Conservation (phyloP, 2,797 vertebrate species). For the Cheirogaleus major region DNA sequence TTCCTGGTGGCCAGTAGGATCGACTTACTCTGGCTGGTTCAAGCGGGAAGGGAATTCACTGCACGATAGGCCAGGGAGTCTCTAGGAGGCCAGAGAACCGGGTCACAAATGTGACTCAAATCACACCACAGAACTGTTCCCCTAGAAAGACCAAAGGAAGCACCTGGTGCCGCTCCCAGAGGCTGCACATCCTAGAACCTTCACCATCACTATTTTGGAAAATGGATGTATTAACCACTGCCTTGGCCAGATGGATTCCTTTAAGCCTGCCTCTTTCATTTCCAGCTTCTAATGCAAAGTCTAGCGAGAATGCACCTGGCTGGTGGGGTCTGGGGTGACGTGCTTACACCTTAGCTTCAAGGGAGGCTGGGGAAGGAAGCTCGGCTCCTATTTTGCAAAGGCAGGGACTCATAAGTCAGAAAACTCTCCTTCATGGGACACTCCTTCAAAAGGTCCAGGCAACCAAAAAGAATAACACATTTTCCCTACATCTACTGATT, state of each 20-base stretch:
- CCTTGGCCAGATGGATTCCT: neutral
- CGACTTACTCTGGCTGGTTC: neutral
- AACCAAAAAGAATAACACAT: neutral
- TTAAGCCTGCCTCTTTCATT: neutral
- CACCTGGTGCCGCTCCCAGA: neutral
- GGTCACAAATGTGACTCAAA: neutral
- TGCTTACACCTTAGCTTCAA: no score
- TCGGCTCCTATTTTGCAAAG: neutral
- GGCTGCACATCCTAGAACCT: neutral
- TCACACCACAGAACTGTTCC: neutral
- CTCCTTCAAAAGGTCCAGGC: neutral
- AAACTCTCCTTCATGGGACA: neutral
- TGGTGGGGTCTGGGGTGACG: no score
- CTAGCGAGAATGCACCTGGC: rapidly evolving
- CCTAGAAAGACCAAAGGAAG: neutral
- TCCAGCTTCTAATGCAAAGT: neutral
- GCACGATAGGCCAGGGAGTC: neutral
- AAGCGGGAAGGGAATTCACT: neutral
- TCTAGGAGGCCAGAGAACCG: neutral
- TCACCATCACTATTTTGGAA: neutral
- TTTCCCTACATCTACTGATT: neutral
- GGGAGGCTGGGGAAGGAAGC: neutral
- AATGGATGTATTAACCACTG: neutral
- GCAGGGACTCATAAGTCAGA: neutral
- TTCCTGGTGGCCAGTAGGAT: neutral